Conservation (phyloP, 2,888 invertebrate species). For the Pilophorus perplexus region DNA sequence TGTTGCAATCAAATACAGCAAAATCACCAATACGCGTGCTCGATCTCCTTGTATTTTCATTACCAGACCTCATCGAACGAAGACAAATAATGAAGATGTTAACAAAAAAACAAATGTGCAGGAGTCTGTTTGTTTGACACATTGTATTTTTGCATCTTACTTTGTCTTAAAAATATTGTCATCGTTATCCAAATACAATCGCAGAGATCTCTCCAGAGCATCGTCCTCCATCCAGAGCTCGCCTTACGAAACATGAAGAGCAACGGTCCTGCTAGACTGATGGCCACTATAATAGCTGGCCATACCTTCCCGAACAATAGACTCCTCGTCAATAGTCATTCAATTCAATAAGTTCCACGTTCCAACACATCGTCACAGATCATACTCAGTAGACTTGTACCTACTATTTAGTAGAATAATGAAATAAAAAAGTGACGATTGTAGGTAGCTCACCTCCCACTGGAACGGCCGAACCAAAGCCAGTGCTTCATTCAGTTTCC, state of each 20-base stretch:
- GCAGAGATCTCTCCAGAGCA: conserved; percentile 53
- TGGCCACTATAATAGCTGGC: conserved; percentile 66
- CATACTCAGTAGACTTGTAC: not conserved
- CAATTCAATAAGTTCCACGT: not conserved
- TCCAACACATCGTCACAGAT: not conserved
- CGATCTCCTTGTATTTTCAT: conserved; percentile 53
- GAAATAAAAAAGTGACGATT: no score
- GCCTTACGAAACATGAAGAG: conserved; percentile 56
- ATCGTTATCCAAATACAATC: conserved; percentile 73
- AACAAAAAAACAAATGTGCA: no score
- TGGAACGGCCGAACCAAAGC: conserved; percentile 72
- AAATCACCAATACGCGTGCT: conserved; percentile 65
- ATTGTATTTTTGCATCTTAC: conserved; percentile 58
- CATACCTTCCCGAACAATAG: conserved; percentile 69
- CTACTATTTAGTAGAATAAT: no score
- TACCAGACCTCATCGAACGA: conserved; percentile 35
- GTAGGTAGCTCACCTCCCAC: conserved; percentile 59
- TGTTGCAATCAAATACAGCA: conserved; percentile 71
- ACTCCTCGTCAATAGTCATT: conserved; percentile 24
- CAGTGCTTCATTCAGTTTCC: conserved; percentile 68
- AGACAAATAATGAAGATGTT: no score
- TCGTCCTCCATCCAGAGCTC: conserved; percentile 11
- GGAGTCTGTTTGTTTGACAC: no score
- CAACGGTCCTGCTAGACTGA: conserved; percentile 66
- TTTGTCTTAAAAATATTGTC: conserved; percentile 68